Base-by-base conservation (phyloP, 2,888 invertebrate species). In the Lycia hirtaria region DNA sequence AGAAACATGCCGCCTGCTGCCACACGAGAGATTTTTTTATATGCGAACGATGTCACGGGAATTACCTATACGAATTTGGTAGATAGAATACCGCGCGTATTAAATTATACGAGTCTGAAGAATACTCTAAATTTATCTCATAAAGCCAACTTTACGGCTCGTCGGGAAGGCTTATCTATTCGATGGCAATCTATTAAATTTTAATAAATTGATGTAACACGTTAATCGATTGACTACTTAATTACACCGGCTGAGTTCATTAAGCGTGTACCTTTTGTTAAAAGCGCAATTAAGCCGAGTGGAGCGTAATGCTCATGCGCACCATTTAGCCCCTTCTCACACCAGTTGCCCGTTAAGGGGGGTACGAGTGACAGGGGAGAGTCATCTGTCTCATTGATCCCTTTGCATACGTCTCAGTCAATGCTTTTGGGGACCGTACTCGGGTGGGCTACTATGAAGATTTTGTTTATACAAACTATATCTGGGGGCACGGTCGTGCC, bases 331-430 rank as follows among this genome's bases (percentile, higher is more conserved):
- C 55, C 40, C 61, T 28, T 33, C 49, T 22, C 35, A 45, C 14
- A 28, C 32, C 49, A 22, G 41, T 26, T 63, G 66, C 59, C 66
- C 75, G 76, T 79, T 78, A 68, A 70, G 75, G 75, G 78, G 78
- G 75, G 22, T 15, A 83, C 82, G 85, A 87, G 84, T 83, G 87
- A 83, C 83, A 84, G 80, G 74, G 80, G 75, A 73, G 76, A 77
- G 81, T 83, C 81, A 89, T 89, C 83, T 84, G 84, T 89, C 87
- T 86, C 81, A 87, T 87, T 88, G 87, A 88, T 87, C 88, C 87
- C 83, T 85, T 81, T 85, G 86, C 87, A 88, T 88, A 87, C 82
- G 80, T 87, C 86, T 87, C 85, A 85, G 88, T 88, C 86, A 85
- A 73, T 81, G 82, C 79, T 76, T 73, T 73, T 76, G 74, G 71